A percentile compares a stretch with the other conserved stretches of the same genome.
Conservation (phyloP, 1,140 invertebrate genomes). For the Panagrolaimus sp. region DNA sequence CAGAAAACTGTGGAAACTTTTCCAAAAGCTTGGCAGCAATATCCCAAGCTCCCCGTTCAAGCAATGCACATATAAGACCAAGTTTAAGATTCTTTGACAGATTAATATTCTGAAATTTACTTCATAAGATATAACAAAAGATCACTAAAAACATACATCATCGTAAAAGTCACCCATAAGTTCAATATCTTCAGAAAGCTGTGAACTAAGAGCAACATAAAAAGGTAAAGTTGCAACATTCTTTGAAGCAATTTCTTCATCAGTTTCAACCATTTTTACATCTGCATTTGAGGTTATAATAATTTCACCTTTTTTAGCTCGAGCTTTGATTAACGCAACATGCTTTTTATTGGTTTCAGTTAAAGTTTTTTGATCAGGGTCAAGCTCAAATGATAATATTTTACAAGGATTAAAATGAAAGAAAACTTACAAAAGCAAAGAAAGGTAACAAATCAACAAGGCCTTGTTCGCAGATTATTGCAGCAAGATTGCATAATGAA, state of each 20-base stretch:
- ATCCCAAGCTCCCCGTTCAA: conserved; percentile 62
- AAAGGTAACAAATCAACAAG: conserved; percentile 80
- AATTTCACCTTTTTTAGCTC: neutral
- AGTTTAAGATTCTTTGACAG: conserved; percentile 78
- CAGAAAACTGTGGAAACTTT: neutral
- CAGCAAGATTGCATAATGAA: conserved; percentile 79
- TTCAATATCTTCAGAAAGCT: conserved; percentile 39
- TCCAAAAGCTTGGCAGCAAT: conserved; percentile 4
- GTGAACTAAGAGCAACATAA: conserved; percentile 29
- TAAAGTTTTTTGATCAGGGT: conserved; percentile 12
- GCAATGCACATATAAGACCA: conserved; percentile 77
- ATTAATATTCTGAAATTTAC: conserved; percentile 64
- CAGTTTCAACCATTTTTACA: neutral
- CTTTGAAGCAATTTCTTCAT: neutral
- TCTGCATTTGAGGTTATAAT: neutral
- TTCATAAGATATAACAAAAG: neutral
- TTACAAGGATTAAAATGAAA: conserved; percentile 25
- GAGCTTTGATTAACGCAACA: neutral
- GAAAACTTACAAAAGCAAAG: conserved; percentile 76
- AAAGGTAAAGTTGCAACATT: conserved; percentile 20
- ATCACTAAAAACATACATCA: conserved; percentile 26
- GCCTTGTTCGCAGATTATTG: conserved; percentile 78
- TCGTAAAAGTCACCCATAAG: conserved; percentile 34
- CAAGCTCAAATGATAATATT: conserved; percentile 11
- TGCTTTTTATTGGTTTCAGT: neutral